These are phyloP conservation scores for Trichopria drosophilae DNA, from an alignment of 2,888 invertebrate genomes.

Conservation along the genomic window DNA sequence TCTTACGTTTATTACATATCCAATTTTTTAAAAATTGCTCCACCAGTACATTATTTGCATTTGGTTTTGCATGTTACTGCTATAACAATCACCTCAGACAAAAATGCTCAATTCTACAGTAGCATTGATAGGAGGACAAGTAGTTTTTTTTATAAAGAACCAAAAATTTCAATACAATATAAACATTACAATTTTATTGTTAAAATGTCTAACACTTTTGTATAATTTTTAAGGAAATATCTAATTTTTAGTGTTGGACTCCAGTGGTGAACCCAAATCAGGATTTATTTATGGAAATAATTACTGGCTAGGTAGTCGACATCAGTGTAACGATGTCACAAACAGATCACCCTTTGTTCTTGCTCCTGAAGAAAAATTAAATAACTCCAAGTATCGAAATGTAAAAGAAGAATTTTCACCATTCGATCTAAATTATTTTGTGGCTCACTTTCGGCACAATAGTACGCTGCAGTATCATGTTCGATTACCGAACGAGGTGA, in stretches of 20 bases:
- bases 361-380: constrained; percentile 36
- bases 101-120: no score
- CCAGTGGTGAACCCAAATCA: constrained; percentile 62
- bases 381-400: constrained; percentile 46
- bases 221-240: no score
- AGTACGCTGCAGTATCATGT: constrained; percentile 57
- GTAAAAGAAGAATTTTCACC: constrained; percentile 56
- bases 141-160: constrained; percentile 8
- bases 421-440: constrained; percentile 52
- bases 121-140: neutral
- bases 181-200: constrained; percentile 5
- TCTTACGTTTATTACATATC: no score
- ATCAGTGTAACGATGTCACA: constrained; percentile 59
- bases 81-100: no score
- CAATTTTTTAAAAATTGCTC: no score
- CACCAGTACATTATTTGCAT: no score
- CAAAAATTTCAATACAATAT: no score
- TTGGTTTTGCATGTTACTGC: no score
- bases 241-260: constrained; percentile 62
- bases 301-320: constrained; percentile 64
- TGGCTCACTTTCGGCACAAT: constrained; percentile 57
- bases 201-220: no score
- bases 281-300: constrained; percentile 66
- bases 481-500: constrained; percentile 56
- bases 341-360: constrained; percentile 47